A percentile compares a stretch with the other conserved stretches of the same genome.
These are phyloP conservation scores for Netelia fuscicornis DNA, from an alignment of 2,888 invertebrate genomes.

Conservation along the genomic window DNA sequence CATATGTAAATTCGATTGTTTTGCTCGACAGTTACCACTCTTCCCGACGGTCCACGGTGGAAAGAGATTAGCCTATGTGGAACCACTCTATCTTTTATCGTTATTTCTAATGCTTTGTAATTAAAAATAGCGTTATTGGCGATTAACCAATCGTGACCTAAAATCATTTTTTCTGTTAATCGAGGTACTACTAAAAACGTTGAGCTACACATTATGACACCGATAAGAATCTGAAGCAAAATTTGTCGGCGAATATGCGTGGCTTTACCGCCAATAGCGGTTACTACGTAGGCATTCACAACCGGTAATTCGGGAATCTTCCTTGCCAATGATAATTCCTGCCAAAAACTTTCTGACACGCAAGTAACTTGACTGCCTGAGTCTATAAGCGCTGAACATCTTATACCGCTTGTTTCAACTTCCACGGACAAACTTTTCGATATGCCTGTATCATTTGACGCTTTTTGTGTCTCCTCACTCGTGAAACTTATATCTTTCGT, in stretches of 20 bases:
- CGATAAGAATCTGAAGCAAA: not conserved
- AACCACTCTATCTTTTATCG: not conserved
- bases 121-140: not conserved
- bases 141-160: slow-evolving; percentile 24
- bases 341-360: slow-evolving; percentile 28
- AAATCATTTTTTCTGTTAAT: slow-evolving; percentile 4
- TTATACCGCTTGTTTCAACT: not conserved
- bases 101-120: slow-evolving; percentile 9
- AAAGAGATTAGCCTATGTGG: slow-evolving; percentile 16
- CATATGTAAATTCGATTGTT: no score
- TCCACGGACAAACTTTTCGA: slow-evolving; percentile 31
- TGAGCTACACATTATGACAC: not conserved
- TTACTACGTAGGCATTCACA: slow-evolving; percentile 7
- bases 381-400: slow-evolving; percentile 21
- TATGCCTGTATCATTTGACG: not conserved
- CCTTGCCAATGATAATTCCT: not conserved
- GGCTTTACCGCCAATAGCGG: slow-evolving; percentile 13
- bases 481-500: no score
- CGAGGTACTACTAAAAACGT: slow-evolving; percentile 18
- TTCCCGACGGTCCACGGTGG: not conserved
- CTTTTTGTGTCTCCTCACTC: no score
- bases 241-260: slow-evolving; percentile 17
- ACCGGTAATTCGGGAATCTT: slow-evolving; percentile 28
- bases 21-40: no score
- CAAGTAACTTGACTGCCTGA: slow-evolving; percentile 37